Evolutionary conservation across 2,113 vertebrate species (phyloP).

Genomic region (Rhynchopsitta pachyrhyncha): DNA sequence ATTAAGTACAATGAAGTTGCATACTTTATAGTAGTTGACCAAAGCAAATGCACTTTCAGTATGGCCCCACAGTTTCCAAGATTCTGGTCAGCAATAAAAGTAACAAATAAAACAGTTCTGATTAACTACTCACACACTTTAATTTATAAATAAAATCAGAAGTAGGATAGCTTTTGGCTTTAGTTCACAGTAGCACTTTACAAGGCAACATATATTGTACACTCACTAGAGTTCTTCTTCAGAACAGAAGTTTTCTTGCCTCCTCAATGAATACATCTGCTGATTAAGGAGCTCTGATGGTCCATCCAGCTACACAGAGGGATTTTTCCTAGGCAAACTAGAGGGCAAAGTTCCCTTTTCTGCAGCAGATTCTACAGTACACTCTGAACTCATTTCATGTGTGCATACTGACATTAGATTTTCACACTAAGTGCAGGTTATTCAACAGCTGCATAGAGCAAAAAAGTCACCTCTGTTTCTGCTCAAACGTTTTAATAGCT

Average conservation of each 20-base stretch:
- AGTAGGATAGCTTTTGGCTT: not conserved
- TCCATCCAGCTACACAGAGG: not conserved
- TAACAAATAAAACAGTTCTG: not conserved
- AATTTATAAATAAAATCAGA: not conserved
- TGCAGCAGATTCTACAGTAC: not conserved
- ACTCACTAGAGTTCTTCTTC: not conserved
- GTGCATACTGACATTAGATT: not conserved
- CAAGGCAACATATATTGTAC: not conserved
- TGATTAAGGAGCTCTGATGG: conserved; percentile 21
- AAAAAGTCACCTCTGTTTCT: not conserved
- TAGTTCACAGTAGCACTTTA: not conserved
- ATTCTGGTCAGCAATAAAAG: not conserved
- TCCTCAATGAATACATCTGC: not conserved
- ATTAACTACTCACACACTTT: not conserved
- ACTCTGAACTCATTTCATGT: not conserved
- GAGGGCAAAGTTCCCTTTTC: not conserved
- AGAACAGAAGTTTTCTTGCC: not conserved
- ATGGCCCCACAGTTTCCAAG: not conserved
- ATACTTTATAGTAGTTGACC: not conserved
- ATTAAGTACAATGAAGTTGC: not conserved
- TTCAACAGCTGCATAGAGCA: not conserved
- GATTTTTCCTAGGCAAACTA: not conserved
- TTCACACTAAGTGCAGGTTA: not conserved
- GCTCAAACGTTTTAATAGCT: not conserved
- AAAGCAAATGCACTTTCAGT: not conserved